Evolutionary conservation across 2,797 vertebrate species (phyloP).

Genomic region (Moxostoma hubbsi): DNA sequence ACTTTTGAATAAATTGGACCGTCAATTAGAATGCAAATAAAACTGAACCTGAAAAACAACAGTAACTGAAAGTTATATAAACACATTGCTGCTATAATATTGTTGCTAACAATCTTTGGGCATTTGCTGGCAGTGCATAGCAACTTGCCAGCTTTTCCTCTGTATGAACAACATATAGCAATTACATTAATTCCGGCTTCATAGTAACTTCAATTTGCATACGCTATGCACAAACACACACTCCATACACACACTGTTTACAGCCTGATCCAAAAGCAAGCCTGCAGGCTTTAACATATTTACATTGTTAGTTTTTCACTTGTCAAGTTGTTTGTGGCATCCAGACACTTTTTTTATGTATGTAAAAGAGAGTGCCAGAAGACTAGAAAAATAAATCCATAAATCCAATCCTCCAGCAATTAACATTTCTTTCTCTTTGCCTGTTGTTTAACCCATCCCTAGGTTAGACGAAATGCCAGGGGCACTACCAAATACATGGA

Average conservation of each 20-base stretch:
- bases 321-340: not conserved
- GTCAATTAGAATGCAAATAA: slow-evolving; percentile 18
- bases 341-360: not conserved
- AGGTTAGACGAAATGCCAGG: slow-evolving; percentile 83
- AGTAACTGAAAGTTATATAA: not conserved
- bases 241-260: slow-evolving; percentile 27
- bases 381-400: slow-evolving; percentile 3
- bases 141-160: not conserved
- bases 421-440: slow-evolving; percentile 15
- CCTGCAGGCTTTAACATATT: not conserved
- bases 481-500: slow-evolving; percentile 90
- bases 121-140: not conserved
- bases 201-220: not conserved
- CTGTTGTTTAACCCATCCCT: slow-evolving; percentile 40
- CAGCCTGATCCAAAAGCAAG: slow-evolving; percentile 2
- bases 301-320: not conserved
- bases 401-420: slow-evolving; percentile 18
- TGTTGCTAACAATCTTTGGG: not conserved
- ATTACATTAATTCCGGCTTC: not conserved
- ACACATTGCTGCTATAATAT: not conserved
- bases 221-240: slow-evolving; percentile 14
- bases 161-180: not conserved
- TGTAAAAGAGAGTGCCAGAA: slow-evolving; percentile 12
- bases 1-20: slow-evolving; percentile 1
- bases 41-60: not conserved